Evolutionary conservation across 2,113 vertebrate species (phyloP).

Genomic region (Callocephalon fimbriatum): DNA sequence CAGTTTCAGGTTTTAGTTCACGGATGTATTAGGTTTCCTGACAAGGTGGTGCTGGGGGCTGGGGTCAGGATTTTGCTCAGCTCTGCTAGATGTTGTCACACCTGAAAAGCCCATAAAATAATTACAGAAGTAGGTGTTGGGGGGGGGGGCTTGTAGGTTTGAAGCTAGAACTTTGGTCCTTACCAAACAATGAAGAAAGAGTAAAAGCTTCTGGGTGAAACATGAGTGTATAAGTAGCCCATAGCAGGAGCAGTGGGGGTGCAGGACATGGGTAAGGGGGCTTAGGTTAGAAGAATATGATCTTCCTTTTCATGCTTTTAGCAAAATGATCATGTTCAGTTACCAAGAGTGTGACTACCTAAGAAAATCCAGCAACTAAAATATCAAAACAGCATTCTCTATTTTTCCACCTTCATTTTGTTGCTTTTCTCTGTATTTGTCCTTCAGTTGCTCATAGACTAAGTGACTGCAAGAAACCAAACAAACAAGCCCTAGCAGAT

Average conservation of each 20-base stretch:
- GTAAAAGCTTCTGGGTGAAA: neutral
- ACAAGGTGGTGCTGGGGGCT: neutral
- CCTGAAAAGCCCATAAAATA: neutral
- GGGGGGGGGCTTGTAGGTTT: neutral
- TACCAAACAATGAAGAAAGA: neutral
- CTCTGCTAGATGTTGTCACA: neutral
- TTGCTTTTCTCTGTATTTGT: neutral
- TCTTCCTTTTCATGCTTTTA: neutral
- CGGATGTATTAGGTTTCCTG: neutral
- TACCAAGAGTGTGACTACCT: neutral
- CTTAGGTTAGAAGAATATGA: neutral
- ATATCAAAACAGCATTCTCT: neutral
- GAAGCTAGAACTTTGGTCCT: neutral
- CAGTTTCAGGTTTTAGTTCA: neutral
- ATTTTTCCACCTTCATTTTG: neutral
- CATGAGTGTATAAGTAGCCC: neutral
- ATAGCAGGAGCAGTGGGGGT: neutral
- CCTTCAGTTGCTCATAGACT: neutral
- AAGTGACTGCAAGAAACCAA: neutral
- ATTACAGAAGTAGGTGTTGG: neutral
- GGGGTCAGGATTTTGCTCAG: neutral
- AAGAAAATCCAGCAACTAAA: neutral
- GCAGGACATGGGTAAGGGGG: neutral
- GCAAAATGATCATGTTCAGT: neutral
- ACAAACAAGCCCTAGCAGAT: neutral